phyloP scores from a whole-genome alignment of 2,797 vertebrate genomes.

The Acrocephalus scirpaceus region DNA sequence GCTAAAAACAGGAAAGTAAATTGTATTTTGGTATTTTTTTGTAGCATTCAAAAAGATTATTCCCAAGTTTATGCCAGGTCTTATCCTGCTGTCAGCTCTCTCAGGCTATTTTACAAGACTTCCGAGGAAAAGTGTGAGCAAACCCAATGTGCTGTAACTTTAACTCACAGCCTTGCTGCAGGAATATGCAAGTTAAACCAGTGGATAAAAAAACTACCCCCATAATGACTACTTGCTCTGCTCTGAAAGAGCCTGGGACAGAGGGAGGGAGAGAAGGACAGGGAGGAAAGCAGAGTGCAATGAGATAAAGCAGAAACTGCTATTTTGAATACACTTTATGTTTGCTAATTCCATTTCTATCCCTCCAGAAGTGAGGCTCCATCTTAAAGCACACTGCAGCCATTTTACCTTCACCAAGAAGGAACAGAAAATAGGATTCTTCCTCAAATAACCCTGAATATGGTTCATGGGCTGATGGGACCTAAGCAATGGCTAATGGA shows the following conservation, averaged over 20 bases:
- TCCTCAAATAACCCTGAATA: not conserved
- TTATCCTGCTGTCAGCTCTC: conserved; percentile 36
- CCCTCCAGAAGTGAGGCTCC: not conserved
- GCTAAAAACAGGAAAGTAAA: conserved; percentile 18
- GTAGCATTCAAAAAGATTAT: not conserved
- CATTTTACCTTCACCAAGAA: conserved; percentile 30
- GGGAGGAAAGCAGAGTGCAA: not conserved
- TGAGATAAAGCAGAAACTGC: conserved; percentile 5
- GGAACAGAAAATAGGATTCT: not conserved
- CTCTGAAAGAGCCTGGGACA: not conserved
- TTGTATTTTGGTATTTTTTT: not conserved
- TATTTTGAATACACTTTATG: not conserved
- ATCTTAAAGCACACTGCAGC: conserved; percentile 28
- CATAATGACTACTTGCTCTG: not conserved
- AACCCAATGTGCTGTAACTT: not conserved
- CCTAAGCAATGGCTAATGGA: not conserved
- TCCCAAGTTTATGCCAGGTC: not conserved
- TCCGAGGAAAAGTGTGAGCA: not conserved
- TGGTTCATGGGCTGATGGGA: not conserved
- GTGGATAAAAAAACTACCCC: not conserved
- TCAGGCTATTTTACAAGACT: conserved; percentile 35
- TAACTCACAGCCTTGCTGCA: conserved; percentile 25
- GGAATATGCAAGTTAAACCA: conserved; percentile 36
- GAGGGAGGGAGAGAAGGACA: not conserved
- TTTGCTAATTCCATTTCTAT: conserved; percentile 31